Evolutionary conservation across 2,797 vertebrate species (phyloP), one percentile per base, ranked within the genome.

Genomic region (Tympanoctomys barrerae): DNA sequence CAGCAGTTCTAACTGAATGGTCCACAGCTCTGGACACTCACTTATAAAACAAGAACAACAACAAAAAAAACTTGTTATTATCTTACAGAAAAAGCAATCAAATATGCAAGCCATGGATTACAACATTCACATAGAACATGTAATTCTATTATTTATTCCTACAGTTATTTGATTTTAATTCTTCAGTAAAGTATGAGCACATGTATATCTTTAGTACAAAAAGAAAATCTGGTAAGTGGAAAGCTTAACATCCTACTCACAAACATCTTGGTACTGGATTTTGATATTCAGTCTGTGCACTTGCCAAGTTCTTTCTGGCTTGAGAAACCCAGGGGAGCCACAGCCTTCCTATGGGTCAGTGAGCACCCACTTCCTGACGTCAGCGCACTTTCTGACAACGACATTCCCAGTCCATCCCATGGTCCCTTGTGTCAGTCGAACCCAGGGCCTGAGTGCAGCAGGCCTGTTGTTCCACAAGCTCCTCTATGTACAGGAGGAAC

Each of bases 121-220:
- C 66, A 78, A 88, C 64, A 31, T n/a, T 83, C 89, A 85, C 73
- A 70, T 0, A 28, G 52, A 28, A 86, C 75, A 52, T 21, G 14
- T 22, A 39, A 93, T 90, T 73, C 59, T 31, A 78, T 68, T 49
- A 84, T 78, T 75, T 39, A 64, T 64, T 89, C 92, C 85, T 90
- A 8, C 9, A 90, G 61, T 66, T 57, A 22, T 75, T 82, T 8
- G 2, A 81, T 89, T 94, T 84, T 87, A 87, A 84, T 80, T 79
- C 57, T 87, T 46, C 68, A 91, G 57, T 83, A 94, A 95, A 66
- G 36, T 36, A 70, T 12, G 7, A 54, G 26, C 22, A 3, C 5
- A 49, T 28, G 26, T 36, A 3, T 52, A 66, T 62, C 78, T 84
- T 78, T n/a, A 22, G n/a, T 36, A 62, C 26, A 31, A 75, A 36